These are phyloP conservation scores for Mellivora capensis DNA, from an alignment of 2,113 vertebrate species.

Conservation along the genomic window DNA sequence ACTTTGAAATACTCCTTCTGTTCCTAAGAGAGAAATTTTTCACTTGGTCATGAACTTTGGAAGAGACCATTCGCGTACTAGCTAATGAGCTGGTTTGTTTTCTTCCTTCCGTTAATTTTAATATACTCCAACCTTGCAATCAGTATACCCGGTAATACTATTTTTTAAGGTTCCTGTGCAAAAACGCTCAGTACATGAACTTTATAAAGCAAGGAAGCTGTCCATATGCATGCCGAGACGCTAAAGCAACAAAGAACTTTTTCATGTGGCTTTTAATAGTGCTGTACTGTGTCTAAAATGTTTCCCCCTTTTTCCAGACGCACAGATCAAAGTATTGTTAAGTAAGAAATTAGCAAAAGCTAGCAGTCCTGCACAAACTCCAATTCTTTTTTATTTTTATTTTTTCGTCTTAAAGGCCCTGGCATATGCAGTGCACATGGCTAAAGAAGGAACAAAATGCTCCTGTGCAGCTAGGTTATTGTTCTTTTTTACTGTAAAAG, in stretches of 20 bases:
- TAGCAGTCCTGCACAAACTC: slow-evolving; percentile 82
- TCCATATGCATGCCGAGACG: slow-evolving; percentile 80
- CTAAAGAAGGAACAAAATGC: slow-evolving; percentile 86
- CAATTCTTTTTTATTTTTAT: slow-evolving; percentile 60
- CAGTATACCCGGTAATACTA: slow-evolving; percentile 20
- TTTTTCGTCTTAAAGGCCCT: slow-evolving; percentile 72
- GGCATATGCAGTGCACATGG: slow-evolving; percentile 93
- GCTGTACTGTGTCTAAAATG: slow-evolving; percentile 79
- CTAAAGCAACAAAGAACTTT: slow-evolving; percentile 85
- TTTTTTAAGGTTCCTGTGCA: slow-evolving; percentile 59
- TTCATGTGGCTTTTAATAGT: slow-evolving; percentile 88
- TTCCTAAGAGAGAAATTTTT: slow-evolving; percentile 3
- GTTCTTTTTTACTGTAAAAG: slow-evolving; percentile 71
- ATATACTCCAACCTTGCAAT: slow-evolving; percentile 45
- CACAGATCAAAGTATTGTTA: slow-evolving; percentile 86
- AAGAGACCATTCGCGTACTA: neutral
- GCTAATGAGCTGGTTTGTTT: slow-evolving; percentile 62
- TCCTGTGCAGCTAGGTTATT: slow-evolving; percentile 69
- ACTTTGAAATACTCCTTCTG: neutral
- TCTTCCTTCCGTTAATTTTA: slow-evolving; percentile 68
- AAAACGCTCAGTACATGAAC: slow-evolving; percentile 62
- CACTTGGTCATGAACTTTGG: neutral
- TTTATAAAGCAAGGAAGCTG: slow-evolving; percentile 82
- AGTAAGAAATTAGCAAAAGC: slow-evolving; percentile 85
- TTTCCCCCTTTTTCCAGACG: slow-evolving; percentile 83